A percentile compares a stretch with the other conserved stretches of the same genome.
Conservation (phyloP, 2,797 vertebrate species). For the Sebastiscus albofasciatus region DNA sequence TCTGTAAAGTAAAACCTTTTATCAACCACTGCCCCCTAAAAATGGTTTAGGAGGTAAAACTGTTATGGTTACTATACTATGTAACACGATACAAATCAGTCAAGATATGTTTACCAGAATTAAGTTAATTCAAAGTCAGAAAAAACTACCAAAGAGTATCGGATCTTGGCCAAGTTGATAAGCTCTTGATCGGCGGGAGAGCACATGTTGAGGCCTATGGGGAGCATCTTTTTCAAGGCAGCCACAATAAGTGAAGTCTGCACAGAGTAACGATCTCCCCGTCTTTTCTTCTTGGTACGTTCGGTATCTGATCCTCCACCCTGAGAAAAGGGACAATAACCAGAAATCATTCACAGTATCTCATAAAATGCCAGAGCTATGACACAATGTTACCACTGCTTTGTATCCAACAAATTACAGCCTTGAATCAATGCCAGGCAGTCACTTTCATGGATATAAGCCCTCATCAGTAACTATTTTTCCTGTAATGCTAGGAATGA, state of each 20-base stretch:
- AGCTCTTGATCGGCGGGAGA: slow-evolving; percentile 95
- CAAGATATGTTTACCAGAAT: not conserved
- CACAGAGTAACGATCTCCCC: slow-evolving; percentile 93
- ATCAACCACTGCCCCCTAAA: not conserved
- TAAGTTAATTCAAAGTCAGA: not conserved
- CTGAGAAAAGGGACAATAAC: slow-evolving; percentile 75
- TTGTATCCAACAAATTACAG: slow-evolving; percentile 29
- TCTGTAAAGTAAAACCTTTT: slow-evolving; percentile 77
- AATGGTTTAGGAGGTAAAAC: not conserved
- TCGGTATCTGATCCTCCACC: slow-evolving; percentile 92
- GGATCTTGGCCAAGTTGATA: slow-evolving; percentile 90
- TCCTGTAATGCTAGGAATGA: not conserved
- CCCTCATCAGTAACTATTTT: slow-evolving; percentile 1
- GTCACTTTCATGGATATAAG: slow-evolving; percentile 16
- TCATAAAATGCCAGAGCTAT: slow-evolving; percentile 12
- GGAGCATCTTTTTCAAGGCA: slow-evolving; percentile 96
- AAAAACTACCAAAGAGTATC: slow-evolving; percentile 91
- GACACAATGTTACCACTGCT: slow-evolving; percentile 13
- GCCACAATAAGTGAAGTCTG: slow-evolving; percentile 96
- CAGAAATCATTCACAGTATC: slow-evolving; percentile 66
- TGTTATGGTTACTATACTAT: not conserved
- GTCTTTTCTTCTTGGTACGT: slow-evolving; percentile 92
- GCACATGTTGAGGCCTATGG: slow-evolving; percentile 98
- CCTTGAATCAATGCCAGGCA: slow-evolving; percentile 34
- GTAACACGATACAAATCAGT: not conserved